Evolutionary conservation across 2,797 vertebrate species (phyloP).

Genomic region (Enteromius afrohamiltoni): DNA sequence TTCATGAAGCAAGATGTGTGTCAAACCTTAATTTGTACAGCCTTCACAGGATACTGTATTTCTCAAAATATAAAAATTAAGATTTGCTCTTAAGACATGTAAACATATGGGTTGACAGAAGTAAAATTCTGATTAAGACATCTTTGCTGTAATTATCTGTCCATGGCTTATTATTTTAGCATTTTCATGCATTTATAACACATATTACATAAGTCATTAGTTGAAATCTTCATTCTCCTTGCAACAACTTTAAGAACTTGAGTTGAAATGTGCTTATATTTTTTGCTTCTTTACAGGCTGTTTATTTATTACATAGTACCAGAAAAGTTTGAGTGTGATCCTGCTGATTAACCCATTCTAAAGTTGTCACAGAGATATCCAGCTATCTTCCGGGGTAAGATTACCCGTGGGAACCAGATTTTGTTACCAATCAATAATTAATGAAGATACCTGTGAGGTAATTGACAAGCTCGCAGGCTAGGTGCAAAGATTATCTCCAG

Average conservation of each 20-base stretch:
- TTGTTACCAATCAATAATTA: constrained; percentile 10
- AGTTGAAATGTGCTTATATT: not conserved
- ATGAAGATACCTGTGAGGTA: constrained; percentile 18
- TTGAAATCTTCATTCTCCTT: not conserved
- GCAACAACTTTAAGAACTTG: not conserved
- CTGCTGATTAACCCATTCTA: not conserved
- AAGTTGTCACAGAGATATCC: not conserved
- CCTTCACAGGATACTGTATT: not conserved
- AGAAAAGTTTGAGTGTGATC: not conserved
- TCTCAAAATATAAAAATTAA: too few relatives aligned
- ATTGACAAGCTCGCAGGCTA: not conserved
- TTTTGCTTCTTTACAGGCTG: not conserved
- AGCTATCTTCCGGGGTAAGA: not conserved
- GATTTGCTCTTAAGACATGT: not conserved
- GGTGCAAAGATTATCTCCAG: constrained; percentile 24
- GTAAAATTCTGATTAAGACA: not conserved
- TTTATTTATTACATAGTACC: not conserved
- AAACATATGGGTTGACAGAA: not conserved
- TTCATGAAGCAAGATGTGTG: not conserved
- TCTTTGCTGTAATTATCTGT: not conserved
- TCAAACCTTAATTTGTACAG: not conserved
- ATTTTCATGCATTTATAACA: not conserved
- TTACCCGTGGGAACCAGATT: not conserved
- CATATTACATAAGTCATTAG: not conserved
- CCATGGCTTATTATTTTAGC: not conserved